Base-by-base conservation (phyloP, 2,888 invertebrate species). In the Cyrtodaria siliqua region DNA sequence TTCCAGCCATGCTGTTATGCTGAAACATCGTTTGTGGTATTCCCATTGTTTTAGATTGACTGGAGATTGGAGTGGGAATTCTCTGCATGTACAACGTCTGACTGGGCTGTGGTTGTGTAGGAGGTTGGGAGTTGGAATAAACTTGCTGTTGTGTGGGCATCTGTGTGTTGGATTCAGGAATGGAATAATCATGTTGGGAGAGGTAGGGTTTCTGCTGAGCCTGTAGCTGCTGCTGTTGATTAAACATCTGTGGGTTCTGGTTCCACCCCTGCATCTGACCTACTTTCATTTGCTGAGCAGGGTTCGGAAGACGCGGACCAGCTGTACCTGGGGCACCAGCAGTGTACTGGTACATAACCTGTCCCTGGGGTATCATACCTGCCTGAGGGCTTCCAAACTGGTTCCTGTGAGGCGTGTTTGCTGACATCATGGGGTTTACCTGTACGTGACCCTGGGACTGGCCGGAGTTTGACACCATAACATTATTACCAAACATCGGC, bases 371-470 rank as follows among this genome's bases (percentile, higher is more conserved):
- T 14, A 72, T 71, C 29, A 79, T 68, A 24, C 80, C 83, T 14
- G 82, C 71, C 6, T 83, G 87, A 2, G 85, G 84, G 61, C 87
- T 86, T n/a, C 83, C 82, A 84, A 84, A 84, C 83, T 86, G 88
- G 49, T 81, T 76, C 53, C 83, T 70, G n/a, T n/a, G n/a, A n/a
- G n/a, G n/a, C n/a, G n/a, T n/a, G 56, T 66, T 67, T 55, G 69
- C 72, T 9, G 61, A 57, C 38, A 44, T 62, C 50, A 76, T 69
- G 26, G 33, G 33, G 12, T 33, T 33, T 12, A 33, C 4, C 33
- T 33, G 33, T 33, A 33, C 4, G 12, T 77, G 82, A 52, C 77
- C 77, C 64, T 71, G 74, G 18, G 69, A 70, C 57, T 74, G 80
- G 59, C 67, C 67, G 38, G 59, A 42, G 14, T 68, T 75, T 55